Base-by-base conservation (phyloP, 2,797 vertebrate genomes). In the Ficedula albicollis region DNA sequence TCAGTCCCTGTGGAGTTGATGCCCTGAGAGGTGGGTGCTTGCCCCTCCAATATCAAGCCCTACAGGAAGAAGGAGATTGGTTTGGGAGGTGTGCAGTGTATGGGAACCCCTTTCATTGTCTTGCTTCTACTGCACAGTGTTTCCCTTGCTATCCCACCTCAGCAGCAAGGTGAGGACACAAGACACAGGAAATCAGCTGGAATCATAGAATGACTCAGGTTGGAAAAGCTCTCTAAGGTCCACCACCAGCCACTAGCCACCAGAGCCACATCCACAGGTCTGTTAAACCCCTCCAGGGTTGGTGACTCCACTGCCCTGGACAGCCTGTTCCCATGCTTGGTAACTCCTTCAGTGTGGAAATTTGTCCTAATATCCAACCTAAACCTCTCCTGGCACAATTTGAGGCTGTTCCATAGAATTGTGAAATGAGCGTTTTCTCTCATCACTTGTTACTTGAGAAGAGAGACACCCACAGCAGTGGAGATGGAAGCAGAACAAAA, bases 131-230 rank as follows among this genome's bases (percentile, higher is more conserved):
- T 34, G 48, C 34, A 9, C 54, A 13, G 0, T 7, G 29, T 34
- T 34, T 15, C 78, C 48, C 70, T 39, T 18, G 32, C 49, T 68
- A 27, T 26, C 49, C 23, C 46, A 52, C 41, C 66, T 13, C 52
- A 58, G 46, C 25, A 2, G 66, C 52, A 84, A 25, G 13, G 41
- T 0, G 0, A 23, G 34, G 70, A 32, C 49, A 59, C 1, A 2
- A 43, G 60, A 30, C 22, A 29, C 0, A 3, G 56, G 52, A 66
- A 62, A 87, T 13, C 51, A 81, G 60, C 51, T 64, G 55, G 15
- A 73, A 77, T 54, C 19, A 23, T 2, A 19, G 29, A 70, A 56
- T 22, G 15, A 1, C 34, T n/a, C 3, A n/a, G 77, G 54, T 1
- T 80, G 52, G 63, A 49, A 58, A 58, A 68, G 34, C 14, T 30